A percentile compares a stretch with the other conserved stretches of the same genome.
Conservation (phyloP, 2,113 vertebrate genomes). For the Struthio camelus region DNA sequence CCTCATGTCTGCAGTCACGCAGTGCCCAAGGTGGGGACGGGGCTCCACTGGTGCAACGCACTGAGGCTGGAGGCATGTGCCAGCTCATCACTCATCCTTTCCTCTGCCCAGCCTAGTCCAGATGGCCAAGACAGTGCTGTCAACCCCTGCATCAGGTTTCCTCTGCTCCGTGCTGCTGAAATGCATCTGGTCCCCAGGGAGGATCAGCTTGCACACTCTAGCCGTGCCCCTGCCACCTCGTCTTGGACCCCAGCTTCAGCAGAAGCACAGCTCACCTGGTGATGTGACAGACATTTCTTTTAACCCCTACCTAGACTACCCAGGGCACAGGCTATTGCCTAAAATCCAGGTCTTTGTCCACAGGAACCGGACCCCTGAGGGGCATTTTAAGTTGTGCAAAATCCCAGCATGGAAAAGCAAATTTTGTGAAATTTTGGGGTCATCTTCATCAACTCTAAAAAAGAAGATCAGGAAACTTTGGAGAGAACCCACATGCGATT, state of each 20-base stretch:
- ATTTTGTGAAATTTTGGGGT: neutral
- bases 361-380: neutral
- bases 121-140: neutral
- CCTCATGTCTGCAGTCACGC: accelerated
- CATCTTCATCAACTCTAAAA: neutral
- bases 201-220: slow-evolving; percentile 27
- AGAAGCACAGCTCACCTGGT: neutral
- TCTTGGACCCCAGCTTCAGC: neutral
- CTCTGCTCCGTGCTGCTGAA: neutral
- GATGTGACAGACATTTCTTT: neutral
- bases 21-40: neutral
- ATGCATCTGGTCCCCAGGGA: neutral
- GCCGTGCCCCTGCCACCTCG: slow-evolving; percentile 3
- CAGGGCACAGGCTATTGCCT: neutral
- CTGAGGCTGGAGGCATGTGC: neutral
- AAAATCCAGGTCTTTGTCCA: neutral
- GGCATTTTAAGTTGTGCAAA: neutral
- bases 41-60: accelerated
- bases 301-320: slow-evolving; percentile 2
- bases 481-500: neutral
- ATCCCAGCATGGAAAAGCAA: neutral
- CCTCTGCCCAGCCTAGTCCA: neutral
- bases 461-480: neutral
- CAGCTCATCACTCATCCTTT: neutral
- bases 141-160: slow-evolving; percentile 30